A percentile compares a stretch with the other conserved stretches of the same genome.
Evolutionary conservation across 2,888 invertebrate species (phyloP).

Genomic region (Brenthis ino): DNA sequence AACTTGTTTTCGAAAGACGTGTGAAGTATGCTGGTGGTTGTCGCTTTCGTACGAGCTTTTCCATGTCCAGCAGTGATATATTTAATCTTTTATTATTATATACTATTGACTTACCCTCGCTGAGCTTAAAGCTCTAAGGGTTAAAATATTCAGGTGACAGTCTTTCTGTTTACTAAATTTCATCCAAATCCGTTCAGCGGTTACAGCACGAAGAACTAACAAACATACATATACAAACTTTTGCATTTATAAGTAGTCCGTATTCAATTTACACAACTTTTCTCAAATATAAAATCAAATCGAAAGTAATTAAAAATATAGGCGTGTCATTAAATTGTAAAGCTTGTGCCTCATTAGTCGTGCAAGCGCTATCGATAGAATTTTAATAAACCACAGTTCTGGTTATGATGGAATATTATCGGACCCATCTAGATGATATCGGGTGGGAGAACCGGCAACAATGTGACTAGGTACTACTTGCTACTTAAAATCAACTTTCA

Average conservation of each 20-base stretch:
- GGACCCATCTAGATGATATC: slow-evolving; percentile 37
- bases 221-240: not conserved
- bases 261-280: not conserved
- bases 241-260: not conserved
- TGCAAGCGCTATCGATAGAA: slow-evolving; percentile 13
- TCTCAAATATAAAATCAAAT: not conserved
- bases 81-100: no score
- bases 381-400: slow-evolving; percentile 32
- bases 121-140: no score
- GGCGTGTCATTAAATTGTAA: slow-evolving; percentile 26
- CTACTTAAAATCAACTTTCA: slow-evolving; percentile 27
- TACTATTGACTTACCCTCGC: no score
- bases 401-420: slow-evolving; percentile 49
- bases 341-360: slow-evolving; percentile 32
- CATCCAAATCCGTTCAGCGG: no score
- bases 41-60: no score
- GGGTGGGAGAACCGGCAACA: slow-evolving; percentile 29
- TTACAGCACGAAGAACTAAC: no score
- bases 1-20: no score
- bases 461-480: slow-evolving; percentile 33
- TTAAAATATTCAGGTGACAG: no score
- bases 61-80: no score
- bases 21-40: no score
- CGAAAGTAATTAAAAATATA: slow-evolving; percentile 3
- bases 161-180: no score